phyloP scores from a whole-genome alignment of 37 sponge, comb jelly and placozoan species.

The Ephydatia muelleri region DNA sequence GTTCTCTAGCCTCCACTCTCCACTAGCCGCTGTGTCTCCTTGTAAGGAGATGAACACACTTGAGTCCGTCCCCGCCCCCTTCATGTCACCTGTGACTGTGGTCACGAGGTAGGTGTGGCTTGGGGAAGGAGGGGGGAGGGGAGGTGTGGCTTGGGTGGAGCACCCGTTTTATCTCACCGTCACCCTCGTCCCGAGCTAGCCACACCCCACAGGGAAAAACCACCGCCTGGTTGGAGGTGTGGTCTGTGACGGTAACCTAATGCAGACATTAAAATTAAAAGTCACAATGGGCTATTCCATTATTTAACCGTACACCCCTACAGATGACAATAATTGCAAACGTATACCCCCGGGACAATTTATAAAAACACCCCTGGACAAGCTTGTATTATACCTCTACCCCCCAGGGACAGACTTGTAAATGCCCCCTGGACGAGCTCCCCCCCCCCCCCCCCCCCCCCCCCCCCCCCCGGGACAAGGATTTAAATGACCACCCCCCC shows the following conservation, averaged over 20 bases:
- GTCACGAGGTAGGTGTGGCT: conserved; percentile 42
- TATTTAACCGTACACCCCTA: too few species aligned
- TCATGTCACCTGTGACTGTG: conserved; percentile 56
- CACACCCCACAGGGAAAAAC: conserved; percentile 63
- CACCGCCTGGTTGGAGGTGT: conserved; percentile 2
- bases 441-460: background rate
- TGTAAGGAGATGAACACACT: conserved; percentile 67
- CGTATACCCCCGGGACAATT: too few species aligned
- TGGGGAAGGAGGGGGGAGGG: background rate
- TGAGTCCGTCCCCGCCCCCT: conserved; percentile 86
- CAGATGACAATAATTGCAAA: too few species aligned
- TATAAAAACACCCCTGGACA: too few species aligned
- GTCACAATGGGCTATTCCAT: too few species aligned
- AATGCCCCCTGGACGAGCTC: background rate
- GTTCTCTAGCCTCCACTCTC: conserved; percentile 59
- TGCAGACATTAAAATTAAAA: background rate
- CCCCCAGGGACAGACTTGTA: too few species aligned
- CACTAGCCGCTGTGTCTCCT: conserved; percentile 60
- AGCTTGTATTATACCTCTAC: too few species aligned
- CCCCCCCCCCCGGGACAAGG: too few species aligned
- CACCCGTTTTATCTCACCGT: conserved; percentile 45
- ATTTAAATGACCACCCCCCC: too few species aligned
- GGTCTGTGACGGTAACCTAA: background rate
- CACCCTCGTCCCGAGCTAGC: conserved; percentile 78
- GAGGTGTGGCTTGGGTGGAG: conserved; percentile 7